phyloP scores from a whole-genome alignment of 2,113 vertebrate species.

The Forbesichthys agassizii region DNA sequence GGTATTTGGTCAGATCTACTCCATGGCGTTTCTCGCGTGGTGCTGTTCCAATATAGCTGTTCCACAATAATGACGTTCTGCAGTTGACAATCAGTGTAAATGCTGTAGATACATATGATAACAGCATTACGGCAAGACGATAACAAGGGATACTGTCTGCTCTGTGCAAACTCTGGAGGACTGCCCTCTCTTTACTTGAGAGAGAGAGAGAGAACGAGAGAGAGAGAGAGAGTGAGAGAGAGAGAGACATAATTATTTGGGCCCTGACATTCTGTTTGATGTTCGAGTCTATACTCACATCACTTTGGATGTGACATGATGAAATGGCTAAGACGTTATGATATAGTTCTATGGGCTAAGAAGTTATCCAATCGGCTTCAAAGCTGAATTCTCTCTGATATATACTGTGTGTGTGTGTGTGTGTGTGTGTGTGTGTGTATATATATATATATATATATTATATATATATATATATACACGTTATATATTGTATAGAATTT shows the following conservation, averaged over 20 bases:
- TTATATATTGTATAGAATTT: not conserved
- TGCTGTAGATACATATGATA: not conserved
- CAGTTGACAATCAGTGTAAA: conserved; percentile 21
- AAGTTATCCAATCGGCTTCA: conserved; percentile 14
- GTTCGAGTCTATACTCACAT: conserved; percentile 5
- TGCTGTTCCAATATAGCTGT: conserved; percentile 11
- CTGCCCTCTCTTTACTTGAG: not conserved
- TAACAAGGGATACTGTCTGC: not conserved
- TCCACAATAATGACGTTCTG: conserved; percentile 8
- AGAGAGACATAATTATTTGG: not conserved
- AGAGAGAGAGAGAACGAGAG: not conserved
- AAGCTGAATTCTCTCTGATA: conserved; percentile 18
- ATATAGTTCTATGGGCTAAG: not conserved
- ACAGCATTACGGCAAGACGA: not conserved
- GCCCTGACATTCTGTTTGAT: conserved; percentile 21
- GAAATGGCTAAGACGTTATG: conserved; percentile 16
- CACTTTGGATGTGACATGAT: conserved; percentile 19
- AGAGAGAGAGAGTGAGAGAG: not conserved
- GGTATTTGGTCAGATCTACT: conserved; percentile 28
- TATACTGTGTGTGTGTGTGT: not conserved
- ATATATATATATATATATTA: not conserved
- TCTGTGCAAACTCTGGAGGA: not conserved
- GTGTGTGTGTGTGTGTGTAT: not conserved
- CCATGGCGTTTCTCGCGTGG: conserved; percentile 18
- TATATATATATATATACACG: no score